These are phyloP conservation scores for Sebastes oblongus DNA, from an alignment of 2,797 vertebrate genomes.

Conservation along the genomic window DNA sequence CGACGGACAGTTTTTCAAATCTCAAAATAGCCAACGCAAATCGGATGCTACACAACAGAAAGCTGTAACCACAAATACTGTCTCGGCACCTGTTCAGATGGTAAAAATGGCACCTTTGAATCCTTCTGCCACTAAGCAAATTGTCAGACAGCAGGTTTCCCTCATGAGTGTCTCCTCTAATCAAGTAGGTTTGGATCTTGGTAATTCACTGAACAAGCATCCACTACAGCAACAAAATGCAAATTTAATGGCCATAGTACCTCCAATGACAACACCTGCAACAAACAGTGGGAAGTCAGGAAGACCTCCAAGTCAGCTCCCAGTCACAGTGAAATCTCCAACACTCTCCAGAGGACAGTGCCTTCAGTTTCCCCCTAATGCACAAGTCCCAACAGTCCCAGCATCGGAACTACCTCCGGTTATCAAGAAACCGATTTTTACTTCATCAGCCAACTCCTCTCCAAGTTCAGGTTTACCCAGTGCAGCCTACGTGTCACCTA, in stretches of 20 bases:
- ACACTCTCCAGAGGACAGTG: conserved; percentile 60
- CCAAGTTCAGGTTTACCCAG: conserved; percentile 26
- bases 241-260: not conserved
- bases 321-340: conserved; percentile 57
- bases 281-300: conserved; percentile 6
- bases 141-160: conserved; percentile 36
- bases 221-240: conserved; percentile 18
- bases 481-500: conserved; percentile 66
- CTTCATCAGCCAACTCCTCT: conserved; percentile 18
- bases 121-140: conserved; percentile 19
- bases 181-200: not conserved
- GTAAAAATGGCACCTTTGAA: conserved; percentile 9
- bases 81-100: not conserved
- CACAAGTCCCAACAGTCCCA: conserved; percentile 63
- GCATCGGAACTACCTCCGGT: conserved; percentile 53
- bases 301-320: conserved; percentile 25
- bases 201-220: conserved; percentile 9
- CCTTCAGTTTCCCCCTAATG: conserved; percentile 63
- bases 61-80: not conserved
- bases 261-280: not conserved
- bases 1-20: conserved; percentile 63
- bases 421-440: conserved; percentile 63
- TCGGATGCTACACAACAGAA: not conserved
- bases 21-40: conserved; percentile 9
- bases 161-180: not conserved